A percentile compares a stretch with the other conserved stretches of the same genome.
Conservation (phyloP, 2,113 vertebrate species). For the Columba janthina region DNA sequence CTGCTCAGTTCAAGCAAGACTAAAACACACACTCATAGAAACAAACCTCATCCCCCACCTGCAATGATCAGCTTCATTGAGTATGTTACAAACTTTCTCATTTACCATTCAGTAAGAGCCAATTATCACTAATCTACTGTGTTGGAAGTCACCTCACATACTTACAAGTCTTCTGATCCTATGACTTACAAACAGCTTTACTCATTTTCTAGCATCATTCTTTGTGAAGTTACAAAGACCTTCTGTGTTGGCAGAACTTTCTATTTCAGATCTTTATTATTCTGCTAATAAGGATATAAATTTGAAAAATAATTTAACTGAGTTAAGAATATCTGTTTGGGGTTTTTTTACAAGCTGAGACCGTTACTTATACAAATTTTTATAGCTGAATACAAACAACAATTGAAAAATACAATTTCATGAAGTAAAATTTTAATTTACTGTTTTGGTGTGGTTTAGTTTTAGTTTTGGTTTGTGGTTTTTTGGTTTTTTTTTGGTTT, state of each 20-base stretch:
- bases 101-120: conserved; percentile 23
- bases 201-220: neutral
- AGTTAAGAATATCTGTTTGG: neutral
- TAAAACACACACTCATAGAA: neutral
- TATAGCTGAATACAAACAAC: neutral
- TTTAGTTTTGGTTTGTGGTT: neutral
- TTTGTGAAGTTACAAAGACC: neutral
- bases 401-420: neutral
- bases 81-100: neutral
- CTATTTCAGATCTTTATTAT: neutral
- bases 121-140: neutral
- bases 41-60: neutral
- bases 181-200: neutral
- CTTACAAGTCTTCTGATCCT: neutral
- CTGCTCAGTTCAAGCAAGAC: neutral
- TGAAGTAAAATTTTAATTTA: neutral
- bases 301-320: neutral
- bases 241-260: neutral
- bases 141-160: neutral
- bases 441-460: rapidly evolving
- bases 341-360: neutral
- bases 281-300: neutral
- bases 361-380: neutral
- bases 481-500: no score
- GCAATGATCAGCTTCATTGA: neutral